Conservation (phyloP, 2,888 invertebrate species). For the Coremacera marginata region DNA sequence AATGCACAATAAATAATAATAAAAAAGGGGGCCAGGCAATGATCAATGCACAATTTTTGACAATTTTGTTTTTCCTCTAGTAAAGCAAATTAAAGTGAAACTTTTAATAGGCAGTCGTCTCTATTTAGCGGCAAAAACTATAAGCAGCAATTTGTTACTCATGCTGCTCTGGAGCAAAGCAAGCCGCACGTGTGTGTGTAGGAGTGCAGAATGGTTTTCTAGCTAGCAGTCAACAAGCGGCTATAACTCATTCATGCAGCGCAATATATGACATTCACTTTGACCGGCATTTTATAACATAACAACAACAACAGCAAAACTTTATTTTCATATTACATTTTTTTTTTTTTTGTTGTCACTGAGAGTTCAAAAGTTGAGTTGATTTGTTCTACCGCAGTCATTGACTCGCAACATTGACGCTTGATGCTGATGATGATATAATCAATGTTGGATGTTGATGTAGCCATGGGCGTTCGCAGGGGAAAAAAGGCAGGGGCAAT, state of each 20-base stretch:
- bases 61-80: not conserved
- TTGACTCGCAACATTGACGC: constrained; percentile 16
- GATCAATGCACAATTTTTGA: constrained; percentile 39
- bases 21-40: too few species aligned
- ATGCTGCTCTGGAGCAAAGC: not conserved
- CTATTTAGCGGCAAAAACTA: not conserved
- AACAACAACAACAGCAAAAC: constrained; percentile 16
- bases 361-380: not conserved
- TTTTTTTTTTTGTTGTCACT: too few species aligned
- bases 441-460: not conserved
- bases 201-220: not conserved
- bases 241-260: constrained; percentile 7
- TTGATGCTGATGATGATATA: constrained; percentile 17
- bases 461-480: too few species aligned
- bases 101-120: not conserved
- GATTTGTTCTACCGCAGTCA: not conserved
- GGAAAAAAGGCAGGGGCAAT: too few species aligned
- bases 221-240: not conserved
- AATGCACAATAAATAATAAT: not conserved
- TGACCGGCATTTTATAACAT: constrained; percentile 25
- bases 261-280: constrained; percentile 22
- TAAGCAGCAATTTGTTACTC: too few species aligned
- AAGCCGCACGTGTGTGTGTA: not conserved
- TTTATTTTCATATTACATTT: not conserved
- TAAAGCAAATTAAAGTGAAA: constrained; percentile 8